Conservation (phyloP, 2,888 invertebrate species). For the Drosophila niveifrons region DNA sequence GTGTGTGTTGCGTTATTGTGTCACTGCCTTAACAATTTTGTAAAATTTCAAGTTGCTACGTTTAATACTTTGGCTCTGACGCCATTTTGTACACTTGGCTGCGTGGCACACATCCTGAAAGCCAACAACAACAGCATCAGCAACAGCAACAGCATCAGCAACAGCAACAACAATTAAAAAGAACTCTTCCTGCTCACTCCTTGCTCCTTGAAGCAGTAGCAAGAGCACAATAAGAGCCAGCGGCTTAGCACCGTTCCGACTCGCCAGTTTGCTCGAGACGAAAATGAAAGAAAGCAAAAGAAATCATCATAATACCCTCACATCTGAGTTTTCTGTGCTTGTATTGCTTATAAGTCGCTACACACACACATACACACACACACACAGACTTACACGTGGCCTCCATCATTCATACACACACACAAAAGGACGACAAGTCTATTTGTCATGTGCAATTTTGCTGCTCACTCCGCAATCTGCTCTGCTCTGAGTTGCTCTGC, state of each 20-base stretch:
- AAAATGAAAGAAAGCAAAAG: constrained; percentile 13
- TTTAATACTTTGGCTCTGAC: constrained; percentile 62
- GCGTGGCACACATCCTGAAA: constrained; percentile 57
- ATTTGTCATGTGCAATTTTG: constrained; percentile 58
- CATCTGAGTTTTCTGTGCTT: constrained; percentile 30
- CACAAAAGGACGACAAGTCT: constrained; percentile 61
- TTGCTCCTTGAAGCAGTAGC: background rate
- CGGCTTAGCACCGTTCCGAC: constrained; percentile 52
- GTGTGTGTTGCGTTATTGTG: constrained; percentile 50
- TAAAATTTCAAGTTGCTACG: constrained; percentile 59
- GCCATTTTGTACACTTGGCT: constrained; percentile 65
- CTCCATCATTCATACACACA: background rate
- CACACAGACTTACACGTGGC: constrained; percentile 19
- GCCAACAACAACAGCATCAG: constrained; percentile 18
- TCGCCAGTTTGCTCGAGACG: constrained; percentile 59
- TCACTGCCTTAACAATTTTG: constrained; percentile 48
- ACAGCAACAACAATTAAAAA: constrained; percentile 60
- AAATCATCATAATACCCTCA: constrained; percentile 67
- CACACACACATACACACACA: constrained; percentile 17
- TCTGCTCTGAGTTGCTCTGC: too few species aligned
- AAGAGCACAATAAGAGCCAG: constrained; percentile 41
- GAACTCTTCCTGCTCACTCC: constrained; percentile 7
- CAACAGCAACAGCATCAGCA: constrained; percentile 40
- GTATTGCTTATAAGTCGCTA: constrained; percentile 28
- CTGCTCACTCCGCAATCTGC: constrained; percentile 4